These are phyloP conservation scores for Parnassius apollo DNA, from an alignment of 2,888 invertebrate species.

Conservation along the genomic window DNA sequence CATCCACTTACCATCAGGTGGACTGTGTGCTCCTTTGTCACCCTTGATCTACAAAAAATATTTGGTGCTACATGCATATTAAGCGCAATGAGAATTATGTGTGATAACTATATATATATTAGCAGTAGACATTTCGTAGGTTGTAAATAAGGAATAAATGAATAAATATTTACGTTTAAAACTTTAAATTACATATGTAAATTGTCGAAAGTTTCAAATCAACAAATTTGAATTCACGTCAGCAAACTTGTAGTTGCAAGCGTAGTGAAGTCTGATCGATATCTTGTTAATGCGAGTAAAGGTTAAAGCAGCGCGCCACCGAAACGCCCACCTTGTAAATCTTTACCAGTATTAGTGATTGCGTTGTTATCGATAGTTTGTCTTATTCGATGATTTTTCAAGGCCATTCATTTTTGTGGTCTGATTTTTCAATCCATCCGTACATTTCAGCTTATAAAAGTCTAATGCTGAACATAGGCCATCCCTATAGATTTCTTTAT, in stretches of 20 bases:
- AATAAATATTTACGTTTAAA: no score
- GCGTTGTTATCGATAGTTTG: conserved; percentile 25
- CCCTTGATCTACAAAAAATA: no score
- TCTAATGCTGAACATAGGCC: no score
- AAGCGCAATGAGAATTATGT: not conserved
- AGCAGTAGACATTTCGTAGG: not conserved
- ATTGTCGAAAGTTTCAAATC: conserved; percentile 2
- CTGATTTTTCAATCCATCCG: no score
- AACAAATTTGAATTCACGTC: conserved; percentile 15
- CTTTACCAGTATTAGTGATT: conserved; percentile 42
- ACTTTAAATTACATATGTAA: not conserved
- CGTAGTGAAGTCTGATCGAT: conserved; percentile 45
- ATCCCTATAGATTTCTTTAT: no score
- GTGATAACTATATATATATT: not conserved
- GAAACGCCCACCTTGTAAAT: conserved; percentile 55
- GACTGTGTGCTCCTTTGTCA: no score
- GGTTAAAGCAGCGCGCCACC: conserved; percentile 49
- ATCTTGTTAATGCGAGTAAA: conserved; percentile 56
- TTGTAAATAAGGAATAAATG: not conserved
- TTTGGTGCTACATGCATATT: no score
- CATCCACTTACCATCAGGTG: no score
- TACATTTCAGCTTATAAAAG: no score
- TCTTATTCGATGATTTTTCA: no score
- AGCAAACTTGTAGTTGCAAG: conserved; percentile 19
- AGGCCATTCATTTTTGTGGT: no score